Evolutionary conservation across 2,113 vertebrate genomes (phyloP).

Genomic region (Pantherophis guttatus): DNA sequence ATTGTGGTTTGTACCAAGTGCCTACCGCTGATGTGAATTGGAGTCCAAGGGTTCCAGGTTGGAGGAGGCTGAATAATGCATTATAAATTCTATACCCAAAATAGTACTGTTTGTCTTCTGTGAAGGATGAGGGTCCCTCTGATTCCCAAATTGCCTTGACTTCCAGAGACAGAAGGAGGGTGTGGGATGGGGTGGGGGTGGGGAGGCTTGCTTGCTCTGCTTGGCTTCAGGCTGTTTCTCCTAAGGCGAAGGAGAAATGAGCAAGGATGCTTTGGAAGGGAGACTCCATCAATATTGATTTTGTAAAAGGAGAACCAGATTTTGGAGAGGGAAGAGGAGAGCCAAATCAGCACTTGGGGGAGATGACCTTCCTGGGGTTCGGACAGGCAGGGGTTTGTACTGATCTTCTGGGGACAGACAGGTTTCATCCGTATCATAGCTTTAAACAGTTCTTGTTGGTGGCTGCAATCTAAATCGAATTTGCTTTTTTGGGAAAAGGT

Average conservation of each 20-base stretch:
- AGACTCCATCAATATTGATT: neutral
- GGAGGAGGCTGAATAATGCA: neutral
- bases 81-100: neutral
- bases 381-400: neutral
- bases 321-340: neutral
- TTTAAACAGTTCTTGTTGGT: neutral
- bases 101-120: neutral
- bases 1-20: neutral
- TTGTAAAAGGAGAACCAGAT: neutral
- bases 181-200: no score
- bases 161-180: neutral
- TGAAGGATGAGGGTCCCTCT: neutral
- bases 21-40: neutral
- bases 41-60: neutral
- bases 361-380: neutral
- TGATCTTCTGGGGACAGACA: no score
- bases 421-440: neutral
- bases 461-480: neutral
- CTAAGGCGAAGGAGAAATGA: neutral
- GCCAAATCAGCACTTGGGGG: neutral
- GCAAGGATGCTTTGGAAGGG: neutral
- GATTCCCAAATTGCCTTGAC: neutral
- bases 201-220: neutral
- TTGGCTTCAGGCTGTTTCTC: neutral
- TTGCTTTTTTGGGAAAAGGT: neutral